A percentile compares a stretch with the other conserved stretches of the same genome.
Conservation (phyloP, 2,113 vertebrate genomes). For the Pachypanchax playfairii region DNA sequence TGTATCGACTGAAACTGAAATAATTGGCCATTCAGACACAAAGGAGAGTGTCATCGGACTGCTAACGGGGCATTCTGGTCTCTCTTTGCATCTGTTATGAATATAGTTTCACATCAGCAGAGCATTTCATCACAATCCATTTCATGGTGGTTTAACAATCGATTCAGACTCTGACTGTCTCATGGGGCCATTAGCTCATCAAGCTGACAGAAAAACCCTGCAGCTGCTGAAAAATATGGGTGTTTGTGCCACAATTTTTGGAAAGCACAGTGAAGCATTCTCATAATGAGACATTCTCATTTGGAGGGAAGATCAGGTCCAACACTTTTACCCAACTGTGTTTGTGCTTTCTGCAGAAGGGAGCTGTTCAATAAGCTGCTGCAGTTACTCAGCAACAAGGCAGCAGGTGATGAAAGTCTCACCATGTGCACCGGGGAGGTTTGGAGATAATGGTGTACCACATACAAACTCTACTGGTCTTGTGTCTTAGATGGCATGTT, state of each 20-base stretch:
- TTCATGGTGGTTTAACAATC: neutral
- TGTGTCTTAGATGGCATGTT: neutral
- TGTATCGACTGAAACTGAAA: neutral
- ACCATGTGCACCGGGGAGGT: neutral
- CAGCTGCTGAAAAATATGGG: neutral
- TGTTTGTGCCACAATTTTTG: neutral
- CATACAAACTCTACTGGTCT: neutral
- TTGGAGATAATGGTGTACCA: neutral
- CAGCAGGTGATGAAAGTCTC: slow-evolving; percentile 17
- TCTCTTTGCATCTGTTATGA: neutral
- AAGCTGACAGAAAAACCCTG: neutral
- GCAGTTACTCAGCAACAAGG: slow-evolving; percentile 19
- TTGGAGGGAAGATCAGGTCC: neutral
- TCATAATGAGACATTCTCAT: slow-evolving; percentile 18
- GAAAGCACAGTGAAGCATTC: neutral
- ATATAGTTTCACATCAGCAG: neutral
- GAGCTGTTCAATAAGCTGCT: neutral
- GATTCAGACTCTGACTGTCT: neutral
- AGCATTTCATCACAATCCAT: neutral
- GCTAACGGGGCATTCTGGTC: neutral
- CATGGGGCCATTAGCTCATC: neutral
- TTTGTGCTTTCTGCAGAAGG: neutral
- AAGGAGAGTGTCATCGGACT: neutral
- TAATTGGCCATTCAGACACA: neutral
- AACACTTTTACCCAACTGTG: fast-evolving